Base-by-base conservation (phyloP, 2,888 invertebrate genomes). In the Pristionchus mayeri region DNA sequence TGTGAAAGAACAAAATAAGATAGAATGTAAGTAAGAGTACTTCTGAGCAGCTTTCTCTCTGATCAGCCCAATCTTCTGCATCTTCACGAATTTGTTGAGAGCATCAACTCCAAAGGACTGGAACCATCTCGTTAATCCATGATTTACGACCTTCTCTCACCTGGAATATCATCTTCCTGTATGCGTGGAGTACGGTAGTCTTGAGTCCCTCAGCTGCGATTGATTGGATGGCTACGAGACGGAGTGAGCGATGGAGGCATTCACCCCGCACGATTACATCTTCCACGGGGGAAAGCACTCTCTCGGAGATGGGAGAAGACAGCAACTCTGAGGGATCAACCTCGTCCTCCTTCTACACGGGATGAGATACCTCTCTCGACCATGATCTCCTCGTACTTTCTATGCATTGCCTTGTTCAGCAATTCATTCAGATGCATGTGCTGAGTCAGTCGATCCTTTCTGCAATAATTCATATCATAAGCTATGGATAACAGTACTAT, bases 241-340 rank as follows among this genome's bases (percentile, higher is more conserved):
- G 71, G 18, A 84, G 84, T 27, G 84, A 52, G 27, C 18, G 24
- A 30, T 71, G 21, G 0, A 57, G 27, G 11, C 71, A 54, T 34
- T 54, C 40, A 7, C 24, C 84, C 71, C n/a, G 6, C 0, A 96
- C 96, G 86, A 98, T 97, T 90, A 96, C 95, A 92, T 97, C 97
- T 93, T 98, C 98, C 86, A 99, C 97, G 92, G 95, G 97, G 0
- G 96, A 94, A 93, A 96, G 95, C 0, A 96, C 95, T 93, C 96
- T 97, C 90, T 98, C 98, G 1, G 96, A 96, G 90, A 98, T 97
- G 30, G 96, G 95, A 86, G 97, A 96, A 92, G 97, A 96, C 89
- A 98, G 94, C 90, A 98, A 96, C 92, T 98, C 98, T 94, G 89
- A 40, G 9, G 3, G 24, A 34, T 54, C 7, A 7, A 54, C 44